These are phyloP conservation scores for Lathronympha strigana DNA, from an alignment of 2,888 invertebrate species.

Conservation along the genomic window DNA sequence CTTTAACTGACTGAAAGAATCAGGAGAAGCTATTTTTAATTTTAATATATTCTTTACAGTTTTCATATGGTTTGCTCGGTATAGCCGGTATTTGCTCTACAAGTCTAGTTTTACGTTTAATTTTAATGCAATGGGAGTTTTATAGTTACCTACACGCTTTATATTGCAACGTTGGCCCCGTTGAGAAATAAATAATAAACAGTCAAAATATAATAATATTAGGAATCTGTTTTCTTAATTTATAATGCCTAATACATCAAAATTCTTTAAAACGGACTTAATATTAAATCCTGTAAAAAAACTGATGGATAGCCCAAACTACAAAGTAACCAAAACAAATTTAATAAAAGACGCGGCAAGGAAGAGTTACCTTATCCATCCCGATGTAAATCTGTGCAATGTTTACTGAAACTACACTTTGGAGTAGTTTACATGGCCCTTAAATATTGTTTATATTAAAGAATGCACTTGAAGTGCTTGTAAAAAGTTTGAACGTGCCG, in stretches of 20 bases:
- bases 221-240: no score
- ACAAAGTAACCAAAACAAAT: slow-evolving; percentile 31
- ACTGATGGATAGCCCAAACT: slow-evolving; percentile 13
- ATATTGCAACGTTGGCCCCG: no score
- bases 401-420: slow-evolving; percentile 48
- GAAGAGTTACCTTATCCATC: slow-evolving; percentile 14
- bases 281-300: slow-evolving; percentile 2
- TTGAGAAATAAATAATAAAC: no score
- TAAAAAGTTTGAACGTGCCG: slow-evolving; percentile 14
- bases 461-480: slow-evolving; percentile 26
- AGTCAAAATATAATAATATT: no score
- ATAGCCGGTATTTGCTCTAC: no score
- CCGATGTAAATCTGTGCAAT: slow-evolving; percentile 54
- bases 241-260: background rate
- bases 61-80: no score
- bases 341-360: slow-evolving; percentile 31
- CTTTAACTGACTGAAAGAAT: no score
- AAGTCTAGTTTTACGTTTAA: no score
- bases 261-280: slow-evolving; percentile 8
- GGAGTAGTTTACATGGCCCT: slow-evolving; percentile 51
- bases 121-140: no score
- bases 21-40: no score
- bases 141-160: no score
- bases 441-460: slow-evolving; percentile 52
- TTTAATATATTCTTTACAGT: no score